Evolutionary conservation across 1,140 invertebrate species (phyloP).

Genomic region (Scaptomyza montana): DNA sequence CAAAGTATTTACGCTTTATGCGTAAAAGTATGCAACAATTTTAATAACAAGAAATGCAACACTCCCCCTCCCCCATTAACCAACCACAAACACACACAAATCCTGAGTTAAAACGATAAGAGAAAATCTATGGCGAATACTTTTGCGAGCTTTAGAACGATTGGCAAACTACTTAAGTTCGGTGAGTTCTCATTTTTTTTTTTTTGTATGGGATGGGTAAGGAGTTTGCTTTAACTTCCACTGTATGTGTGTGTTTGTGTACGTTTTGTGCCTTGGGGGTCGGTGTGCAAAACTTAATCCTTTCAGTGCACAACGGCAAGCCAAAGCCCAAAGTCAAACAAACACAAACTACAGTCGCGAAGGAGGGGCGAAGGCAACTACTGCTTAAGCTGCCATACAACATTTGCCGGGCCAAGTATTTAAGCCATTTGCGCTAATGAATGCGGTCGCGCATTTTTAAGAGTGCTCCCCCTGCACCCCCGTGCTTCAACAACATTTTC

Average conservation of each 20-base stretch:
- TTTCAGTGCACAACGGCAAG: conserved; percentile 36
- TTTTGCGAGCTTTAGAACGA: conserved; percentile 32
- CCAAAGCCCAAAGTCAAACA: conserved; percentile 75
- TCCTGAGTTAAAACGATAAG: conserved; percentile 38
- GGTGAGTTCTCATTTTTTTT: neutral
- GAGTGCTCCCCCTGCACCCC: conserved; percentile 4
- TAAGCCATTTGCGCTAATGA: conserved; percentile 82
- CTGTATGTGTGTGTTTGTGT: conserved; percentile 6
- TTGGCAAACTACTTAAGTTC: conserved; percentile 47
- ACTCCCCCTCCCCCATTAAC: conserved; percentile 25
- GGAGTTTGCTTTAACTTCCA: conserved; percentile 37
- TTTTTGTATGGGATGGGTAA: conserved; percentile 1
- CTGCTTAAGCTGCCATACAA: conserved; percentile 66
- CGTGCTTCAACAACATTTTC: too few relatives aligned
- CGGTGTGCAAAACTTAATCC: conserved; percentile 71
- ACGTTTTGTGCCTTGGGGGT: conserved; percentile 5
- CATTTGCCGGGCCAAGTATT: conserved; percentile 72
- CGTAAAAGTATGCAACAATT: conserved; percentile 70
- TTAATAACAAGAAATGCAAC: conserved; percentile 50
- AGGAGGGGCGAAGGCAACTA: conserved; percentile 1
- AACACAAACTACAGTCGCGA: conserved; percentile 63
- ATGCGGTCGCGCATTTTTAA: conserved; percentile 82
- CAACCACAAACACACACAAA: conserved; percentile 22
- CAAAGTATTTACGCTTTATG: conserved; percentile 45
- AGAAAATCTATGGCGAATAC: conserved; percentile 48